Evolutionary conservation across 2,113 vertebrate species (phyloP), one percentile per base, ranked within the genome.

Genomic region (Pantherophis guttatus): DNA sequence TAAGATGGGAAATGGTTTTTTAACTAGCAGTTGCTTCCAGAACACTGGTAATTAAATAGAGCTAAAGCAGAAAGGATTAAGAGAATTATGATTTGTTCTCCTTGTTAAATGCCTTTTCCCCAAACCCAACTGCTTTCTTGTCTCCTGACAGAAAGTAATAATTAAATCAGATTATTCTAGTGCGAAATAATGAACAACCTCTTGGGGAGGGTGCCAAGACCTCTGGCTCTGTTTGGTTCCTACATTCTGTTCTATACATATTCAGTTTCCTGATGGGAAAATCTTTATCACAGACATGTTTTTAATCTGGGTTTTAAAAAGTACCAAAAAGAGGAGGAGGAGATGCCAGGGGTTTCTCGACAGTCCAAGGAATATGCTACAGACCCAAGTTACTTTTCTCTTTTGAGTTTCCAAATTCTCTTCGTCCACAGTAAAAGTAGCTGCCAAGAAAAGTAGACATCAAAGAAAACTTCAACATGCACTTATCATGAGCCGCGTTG

Each of bases 21-120:
- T 62, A 54, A 89, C 44, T 88, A 53, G 91, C 86, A 86, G 44
- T 89, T 92, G 86, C 89, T 15, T 89, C 75, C 70, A 85, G 89
- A 95, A 95, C 62, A 92, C 86, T 65, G 86, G 5, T 39, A 93
- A 93, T 90, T 62, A 90, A 94, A 92, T 90, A 94, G 48, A 58
- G 57, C 81, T 53, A 0, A 0, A 81, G 91, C 44, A 92, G 44
- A 90, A 86, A 93, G 53, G 86, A 1, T 48, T 26, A 94, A 81
- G 55, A 0, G 9, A 92, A 65, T 58, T 93, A 62, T 0, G 0
- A 70, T 90, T 21, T 65, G 92, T 91, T 70, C 93, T 92, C 93
- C 94, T 92, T 70, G 88, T 90, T 39, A 87, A 94, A 59, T 94
- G 48, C 29, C 48, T 92, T 93, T 95, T 93, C 57, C 65, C 87